Evolutionary conservation across 2,113 vertebrate genomes (phyloP).

Genomic region (Elgaria multicarinata): DNA sequence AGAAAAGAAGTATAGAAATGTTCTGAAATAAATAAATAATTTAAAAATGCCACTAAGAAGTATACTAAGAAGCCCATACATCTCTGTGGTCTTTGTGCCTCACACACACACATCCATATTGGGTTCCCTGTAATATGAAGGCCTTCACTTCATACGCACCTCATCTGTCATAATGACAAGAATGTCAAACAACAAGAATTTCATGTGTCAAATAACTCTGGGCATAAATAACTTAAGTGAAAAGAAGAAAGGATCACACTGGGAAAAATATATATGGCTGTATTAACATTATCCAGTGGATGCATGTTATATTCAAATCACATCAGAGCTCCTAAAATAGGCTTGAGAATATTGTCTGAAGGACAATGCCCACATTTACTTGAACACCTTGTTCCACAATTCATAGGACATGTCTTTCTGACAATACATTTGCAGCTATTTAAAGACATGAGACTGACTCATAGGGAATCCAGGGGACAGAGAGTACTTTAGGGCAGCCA

Average conservation of each 20-base stretch:
- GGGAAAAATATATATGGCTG: neutral
- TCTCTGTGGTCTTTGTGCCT: neutral
- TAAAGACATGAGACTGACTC: conserved; percentile 21
- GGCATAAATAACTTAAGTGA: neutral
- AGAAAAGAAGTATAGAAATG: too few relatives aligned
- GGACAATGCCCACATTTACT: neutral
- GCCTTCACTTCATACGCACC: neutral
- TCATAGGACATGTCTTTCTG: neutral
- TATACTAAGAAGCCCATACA: too few relatives aligned
- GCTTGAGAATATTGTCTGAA: neutral
- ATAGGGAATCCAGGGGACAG: conserved; percentile 4
- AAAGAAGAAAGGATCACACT: neutral
- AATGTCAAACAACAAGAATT: neutral
- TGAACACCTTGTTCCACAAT: neutral
- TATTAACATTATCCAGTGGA: neutral
- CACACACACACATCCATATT: too few relatives aligned
- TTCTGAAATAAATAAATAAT: too few relatives aligned
- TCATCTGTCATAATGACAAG: neutral
- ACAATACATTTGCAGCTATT: conserved; percentile 14
- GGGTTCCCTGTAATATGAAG: neutral
- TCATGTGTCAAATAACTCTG: neutral
- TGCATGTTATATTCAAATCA: neutral
- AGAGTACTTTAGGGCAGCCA: neutral
- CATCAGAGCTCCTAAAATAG: neutral
- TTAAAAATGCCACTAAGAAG: too few relatives aligned